Conservation (phyloP, 2,113 vertebrate genomes). For the Oryzias celebensis region DNA sequence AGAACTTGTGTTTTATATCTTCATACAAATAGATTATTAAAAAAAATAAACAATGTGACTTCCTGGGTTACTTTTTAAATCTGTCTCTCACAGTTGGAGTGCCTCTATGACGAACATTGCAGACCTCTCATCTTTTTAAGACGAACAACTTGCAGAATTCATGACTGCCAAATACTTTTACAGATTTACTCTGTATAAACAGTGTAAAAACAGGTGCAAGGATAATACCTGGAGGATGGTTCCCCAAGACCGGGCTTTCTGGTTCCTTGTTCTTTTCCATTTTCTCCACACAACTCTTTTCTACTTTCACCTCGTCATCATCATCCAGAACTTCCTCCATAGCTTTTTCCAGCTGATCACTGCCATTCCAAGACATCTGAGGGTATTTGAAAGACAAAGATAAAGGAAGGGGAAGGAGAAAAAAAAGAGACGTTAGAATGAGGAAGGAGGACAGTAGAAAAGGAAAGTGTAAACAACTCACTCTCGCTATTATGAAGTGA, state of each 20-base stretch:
- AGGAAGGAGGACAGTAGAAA: background rate
- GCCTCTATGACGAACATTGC: too few species aligned
- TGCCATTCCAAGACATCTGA: conserved; percentile 89
- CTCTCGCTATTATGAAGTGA: too few species aligned
- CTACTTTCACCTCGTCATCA: conserved; percentile 72
- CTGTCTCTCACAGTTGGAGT: too few species aligned
- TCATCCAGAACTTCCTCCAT: conserved; percentile 89
- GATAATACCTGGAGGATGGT: conserved; percentile 39
- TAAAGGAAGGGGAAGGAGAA: background rate
- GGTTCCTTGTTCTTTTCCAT: conserved; percentile 56
- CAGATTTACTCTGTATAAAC: too few species aligned
- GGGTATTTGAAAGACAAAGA: background rate
- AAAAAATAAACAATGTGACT: too few species aligned
- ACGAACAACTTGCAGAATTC: too few species aligned
- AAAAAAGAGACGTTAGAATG: background rate
- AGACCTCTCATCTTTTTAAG: too few species aligned
- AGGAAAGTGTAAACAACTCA: background rate
- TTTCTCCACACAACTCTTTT: conserved; percentile 60
- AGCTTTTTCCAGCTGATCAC: conserved; percentile 90
- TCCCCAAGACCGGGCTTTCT: conserved; percentile 31
- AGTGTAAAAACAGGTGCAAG: too few species aligned
- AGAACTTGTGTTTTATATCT: too few species aligned
- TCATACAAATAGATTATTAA: too few species aligned
- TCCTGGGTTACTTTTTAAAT: too few species aligned
- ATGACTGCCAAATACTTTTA: too few species aligned